A percentile compares a stretch with the other conserved stretches of the same genome.
These are phyloP conservation scores for Petromus typicus DNA, from an alignment of 2,113 vertebrate genomes.

Conservation along the genomic window DNA sequence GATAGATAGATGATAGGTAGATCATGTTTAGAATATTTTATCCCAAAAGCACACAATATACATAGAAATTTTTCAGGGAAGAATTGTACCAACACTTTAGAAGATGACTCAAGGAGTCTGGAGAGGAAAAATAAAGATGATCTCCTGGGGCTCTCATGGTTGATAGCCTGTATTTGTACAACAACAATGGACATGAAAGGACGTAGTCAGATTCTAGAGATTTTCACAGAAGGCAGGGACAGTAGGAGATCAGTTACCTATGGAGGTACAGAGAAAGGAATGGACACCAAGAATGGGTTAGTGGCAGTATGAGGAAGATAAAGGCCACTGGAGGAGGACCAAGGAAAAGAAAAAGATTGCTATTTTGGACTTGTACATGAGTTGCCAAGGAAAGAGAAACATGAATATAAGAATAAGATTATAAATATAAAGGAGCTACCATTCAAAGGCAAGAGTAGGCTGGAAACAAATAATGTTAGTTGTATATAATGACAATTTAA, in stretches of 20 bases:
- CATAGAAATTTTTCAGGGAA: conserved; percentile 1
- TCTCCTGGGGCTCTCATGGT: not conserved
- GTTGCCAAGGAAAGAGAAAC: not conserved
- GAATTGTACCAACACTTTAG: not conserved
- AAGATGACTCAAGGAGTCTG: not conserved
- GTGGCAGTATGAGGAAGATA: not conserved
- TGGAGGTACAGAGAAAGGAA: not conserved
- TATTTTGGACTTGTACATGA: conserved; percentile 13
- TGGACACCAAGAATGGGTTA: not conserved
- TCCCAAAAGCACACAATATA: not conserved
- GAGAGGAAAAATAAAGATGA: not conserved
- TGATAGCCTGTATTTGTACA: not conserved
- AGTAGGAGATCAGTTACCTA: not conserved
- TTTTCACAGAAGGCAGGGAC: not conserved
- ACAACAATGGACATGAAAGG: not conserved
- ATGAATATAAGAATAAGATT: not conserved
- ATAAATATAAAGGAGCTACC: not conserved
- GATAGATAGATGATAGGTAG: too few relatives aligned
- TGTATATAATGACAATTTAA: not conserved
- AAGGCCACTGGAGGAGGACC: not conserved
- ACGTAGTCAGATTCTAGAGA: not conserved
- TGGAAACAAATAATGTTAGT: not conserved
- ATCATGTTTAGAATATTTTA: not conserved
- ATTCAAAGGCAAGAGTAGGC: not conserved
- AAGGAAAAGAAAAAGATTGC: not conserved